Conservation (phyloP, 2,797 vertebrate species). For the Chloroceryle amazona region DNA sequence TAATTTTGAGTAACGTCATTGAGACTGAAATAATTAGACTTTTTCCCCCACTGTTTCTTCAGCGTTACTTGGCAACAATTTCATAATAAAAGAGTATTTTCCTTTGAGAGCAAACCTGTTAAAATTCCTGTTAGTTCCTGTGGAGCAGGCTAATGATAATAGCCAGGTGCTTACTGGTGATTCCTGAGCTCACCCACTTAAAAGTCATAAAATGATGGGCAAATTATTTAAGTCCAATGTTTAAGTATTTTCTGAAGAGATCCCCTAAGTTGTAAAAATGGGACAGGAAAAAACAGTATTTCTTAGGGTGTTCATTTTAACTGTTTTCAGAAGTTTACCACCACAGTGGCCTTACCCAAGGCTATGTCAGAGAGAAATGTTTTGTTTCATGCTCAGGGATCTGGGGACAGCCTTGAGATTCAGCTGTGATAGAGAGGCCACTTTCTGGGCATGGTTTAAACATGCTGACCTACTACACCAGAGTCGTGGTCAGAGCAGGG, state of each 20-base stretch:
- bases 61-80: not conserved
- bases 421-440: not conserved
- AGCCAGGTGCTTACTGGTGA: not conserved
- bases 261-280: not conserved
- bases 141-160: not conserved
- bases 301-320: not conserved
- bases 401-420: conserved; percentile 18
- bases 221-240: not conserved
- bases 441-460: not conserved
- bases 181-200: not conserved
- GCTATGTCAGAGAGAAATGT: not conserved
- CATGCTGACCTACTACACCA: not conserved
- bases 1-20: not conserved
- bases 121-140: not conserved
- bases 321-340: not conserved
- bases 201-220: not conserved
- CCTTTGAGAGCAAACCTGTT: not conserved
- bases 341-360: not conserved
- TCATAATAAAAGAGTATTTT: not conserved
- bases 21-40: not conserved
- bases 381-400: not conserved
- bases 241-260: not conserved
- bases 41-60: not conserved
- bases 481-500: not conserved
- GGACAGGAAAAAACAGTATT: not conserved